phyloP scores from a whole-genome alignment of 2,888 invertebrate species.

The Oligia fasciuncula region DNA sequence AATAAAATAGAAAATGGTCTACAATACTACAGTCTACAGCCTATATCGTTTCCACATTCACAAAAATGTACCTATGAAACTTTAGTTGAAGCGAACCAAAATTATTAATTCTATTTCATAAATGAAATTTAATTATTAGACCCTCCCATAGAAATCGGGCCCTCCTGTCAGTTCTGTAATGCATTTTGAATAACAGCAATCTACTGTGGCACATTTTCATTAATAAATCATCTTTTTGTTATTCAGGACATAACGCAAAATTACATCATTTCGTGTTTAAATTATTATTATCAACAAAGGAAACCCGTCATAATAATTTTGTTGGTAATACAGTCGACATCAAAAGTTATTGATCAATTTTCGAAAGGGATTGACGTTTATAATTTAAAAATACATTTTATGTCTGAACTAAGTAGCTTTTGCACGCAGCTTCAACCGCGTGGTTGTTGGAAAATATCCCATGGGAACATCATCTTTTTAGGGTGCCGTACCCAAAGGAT shows the following conservation, averaged over 20 bases:
- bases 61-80: no score
- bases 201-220: neutral
- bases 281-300: neutral
- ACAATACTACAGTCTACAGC: no score
- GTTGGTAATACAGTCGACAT: neutral
- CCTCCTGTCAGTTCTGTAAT: neutral
- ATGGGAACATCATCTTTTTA: no score
- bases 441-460: neutral
- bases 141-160: no score
- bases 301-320: neutral
- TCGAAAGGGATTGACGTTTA: neutral
- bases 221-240: neutral
- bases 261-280: neutral
- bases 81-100: neutral
- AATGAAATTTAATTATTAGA: conserved; percentile 3
- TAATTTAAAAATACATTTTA: neutral
- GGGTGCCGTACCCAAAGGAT: no score
- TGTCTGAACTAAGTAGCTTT: neutral
- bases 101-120: neutral
- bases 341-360: neutral
- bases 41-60: no score
- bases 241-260: neutral
- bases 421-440: neutral
- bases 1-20: no score
- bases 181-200: neutral